phyloP scores from a whole-genome alignment of 2,113 vertebrate genomes.

The Leptocoma aspasia region DNA sequence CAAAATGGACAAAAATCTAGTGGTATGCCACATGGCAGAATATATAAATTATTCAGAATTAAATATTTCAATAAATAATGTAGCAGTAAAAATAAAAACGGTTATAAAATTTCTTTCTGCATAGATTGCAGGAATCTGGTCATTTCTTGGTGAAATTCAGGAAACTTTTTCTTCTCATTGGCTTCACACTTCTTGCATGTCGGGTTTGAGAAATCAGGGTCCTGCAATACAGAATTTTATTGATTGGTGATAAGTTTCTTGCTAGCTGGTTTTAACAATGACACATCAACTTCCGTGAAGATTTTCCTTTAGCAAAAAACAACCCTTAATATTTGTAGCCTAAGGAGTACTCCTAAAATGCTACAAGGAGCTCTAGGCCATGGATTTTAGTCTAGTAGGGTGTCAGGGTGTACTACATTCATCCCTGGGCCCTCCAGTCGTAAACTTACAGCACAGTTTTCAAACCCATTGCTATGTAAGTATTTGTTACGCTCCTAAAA shows the following conservation, averaged over 20 bases:
- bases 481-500: neutral
- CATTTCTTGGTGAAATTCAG: neutral
- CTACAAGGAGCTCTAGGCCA: neutral
- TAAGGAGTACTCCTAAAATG: neutral
- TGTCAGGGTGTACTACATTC: neutral
- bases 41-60: conserved; percentile 69
- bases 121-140: neutral
- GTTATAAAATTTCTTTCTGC: conserved; percentile 54
- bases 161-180: neutral
- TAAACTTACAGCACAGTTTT: neutral
- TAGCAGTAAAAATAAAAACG: conserved; percentile 41
- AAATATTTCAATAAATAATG: conserved; percentile 77
- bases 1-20: conserved; percentile 5
- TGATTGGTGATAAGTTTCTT: neutral
- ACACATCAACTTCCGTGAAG: neutral
- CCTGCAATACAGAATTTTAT: conserved; percentile 21
- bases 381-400: neutral
- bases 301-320: neutral
- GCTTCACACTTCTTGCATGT: conserved; percentile 20
- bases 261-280: neutral
- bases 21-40: conserved; percentile 30
- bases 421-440: neutral
- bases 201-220: fast-evolving
- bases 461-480: neutral
- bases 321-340: neutral